phyloP scores from a whole-genome alignment of 2,888 invertebrate species.

The Zhuqinia jingwanae region DNA sequence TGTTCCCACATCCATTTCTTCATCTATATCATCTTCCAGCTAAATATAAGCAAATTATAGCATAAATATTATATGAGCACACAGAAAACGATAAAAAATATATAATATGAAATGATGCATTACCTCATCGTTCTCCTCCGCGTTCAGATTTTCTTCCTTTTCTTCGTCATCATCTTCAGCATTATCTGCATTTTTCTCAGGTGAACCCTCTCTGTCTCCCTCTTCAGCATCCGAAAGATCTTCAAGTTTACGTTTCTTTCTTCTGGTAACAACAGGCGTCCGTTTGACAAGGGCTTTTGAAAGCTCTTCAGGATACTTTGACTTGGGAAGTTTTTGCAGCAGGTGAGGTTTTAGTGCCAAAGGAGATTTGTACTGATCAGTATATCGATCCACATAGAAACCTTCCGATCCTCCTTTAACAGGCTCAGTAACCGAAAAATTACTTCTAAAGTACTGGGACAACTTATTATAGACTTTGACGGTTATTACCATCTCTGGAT shows the following conservation, averaged over 20 bases:
- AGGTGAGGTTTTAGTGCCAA: constrained; percentile 79
- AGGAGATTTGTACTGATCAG: constrained; percentile 81
- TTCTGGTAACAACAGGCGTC: constrained; percentile 70
- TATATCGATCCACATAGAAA: constrained; percentile 81
- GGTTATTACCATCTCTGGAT: constrained; percentile 9
- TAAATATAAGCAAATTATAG: constrained; percentile 77
- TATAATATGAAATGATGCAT: background rate
- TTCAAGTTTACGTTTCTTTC: constrained; percentile 70
- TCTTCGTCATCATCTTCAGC: constrained; percentile 79
- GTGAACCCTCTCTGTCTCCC: constrained; percentile 38
- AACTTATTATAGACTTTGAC: constrained; percentile 69
- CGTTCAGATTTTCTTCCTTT: constrained; percentile 42
- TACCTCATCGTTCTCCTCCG: constrained; percentile 62
- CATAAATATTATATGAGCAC: constrained; percentile 1
- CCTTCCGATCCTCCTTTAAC: constrained; percentile 29
- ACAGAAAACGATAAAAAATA: background rate
- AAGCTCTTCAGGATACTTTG: constrained; percentile 58
- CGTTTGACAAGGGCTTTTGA: background rate
- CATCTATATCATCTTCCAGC: constrained; percentile 84
- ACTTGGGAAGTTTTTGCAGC: constrained; percentile 40
- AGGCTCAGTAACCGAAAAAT: constrained; percentile 58
- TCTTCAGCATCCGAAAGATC: constrained; percentile 75
- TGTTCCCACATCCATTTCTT: constrained; percentile 82
- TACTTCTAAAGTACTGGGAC: constrained; percentile 70
- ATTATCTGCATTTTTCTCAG: constrained; percentile 57